Conservation (phyloP, 2,113 vertebrate species). For the Toxostoma redivivum region DNA sequence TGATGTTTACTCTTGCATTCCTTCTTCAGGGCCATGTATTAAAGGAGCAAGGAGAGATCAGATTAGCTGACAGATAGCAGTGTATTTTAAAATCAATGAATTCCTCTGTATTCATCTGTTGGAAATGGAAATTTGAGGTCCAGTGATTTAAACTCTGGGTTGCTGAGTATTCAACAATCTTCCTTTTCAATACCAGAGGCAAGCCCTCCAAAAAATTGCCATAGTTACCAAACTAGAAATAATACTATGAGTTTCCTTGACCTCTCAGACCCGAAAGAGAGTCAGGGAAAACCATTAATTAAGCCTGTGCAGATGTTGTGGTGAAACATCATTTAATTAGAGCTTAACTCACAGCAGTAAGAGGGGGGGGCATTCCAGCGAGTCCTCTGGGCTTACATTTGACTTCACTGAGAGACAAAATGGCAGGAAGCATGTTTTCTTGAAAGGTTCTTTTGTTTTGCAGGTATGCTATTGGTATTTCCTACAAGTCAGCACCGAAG, state of each 20-base stretch:
- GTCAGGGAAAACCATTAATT: neutral
- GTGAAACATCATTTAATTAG: neutral
- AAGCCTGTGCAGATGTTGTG: neutral
- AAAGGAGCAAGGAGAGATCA: constrained; percentile 26
- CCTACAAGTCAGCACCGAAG: constrained; percentile 94
- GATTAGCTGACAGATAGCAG: constrained; percentile 28
- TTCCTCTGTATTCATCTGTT: constrained; percentile 3
- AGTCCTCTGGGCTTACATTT: neutral
- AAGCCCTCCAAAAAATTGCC: neutral
- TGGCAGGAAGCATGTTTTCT: neutral
- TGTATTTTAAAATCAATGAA: constrained; percentile 40
- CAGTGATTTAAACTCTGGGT: neutral
- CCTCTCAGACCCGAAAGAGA: neutral
- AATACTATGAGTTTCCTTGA: neutral
- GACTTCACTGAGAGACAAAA: neutral
- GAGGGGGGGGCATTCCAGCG: neutral
- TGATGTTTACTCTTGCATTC: neutral
- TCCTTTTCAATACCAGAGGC: constrained; percentile 22
- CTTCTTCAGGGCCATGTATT: neutral
- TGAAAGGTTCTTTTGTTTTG: neutral
- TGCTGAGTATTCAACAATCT: neutral
- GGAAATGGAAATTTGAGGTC: constrained; percentile 16
- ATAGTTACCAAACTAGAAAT: neutral
- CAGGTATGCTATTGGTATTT: constrained; percentile 96
- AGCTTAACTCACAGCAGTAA: neutral